Conservation (phyloP, 1,140 invertebrate species). For the Leptoteleia sp. region DNA sequence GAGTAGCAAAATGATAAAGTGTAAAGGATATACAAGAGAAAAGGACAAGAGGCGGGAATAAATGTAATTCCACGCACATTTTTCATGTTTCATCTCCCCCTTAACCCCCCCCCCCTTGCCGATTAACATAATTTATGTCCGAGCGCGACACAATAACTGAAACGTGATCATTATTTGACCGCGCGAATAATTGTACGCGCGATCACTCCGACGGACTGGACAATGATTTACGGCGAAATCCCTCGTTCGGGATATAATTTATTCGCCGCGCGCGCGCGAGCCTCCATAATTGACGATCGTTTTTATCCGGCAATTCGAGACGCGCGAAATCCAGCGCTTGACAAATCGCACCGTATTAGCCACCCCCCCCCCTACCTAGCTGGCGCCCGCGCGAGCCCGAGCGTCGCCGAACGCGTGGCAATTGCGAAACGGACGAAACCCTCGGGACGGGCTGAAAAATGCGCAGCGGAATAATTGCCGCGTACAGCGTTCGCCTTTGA, state of each 20-base stretch:
- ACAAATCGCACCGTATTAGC: conserved; percentile 20
- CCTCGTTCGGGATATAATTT: conserved; percentile 35
- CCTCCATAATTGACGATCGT: conserved; percentile 19
- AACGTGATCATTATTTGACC: conserved; percentile 62
- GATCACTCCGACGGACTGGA: conserved; percentile 33
- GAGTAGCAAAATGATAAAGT: too few relatives aligned
- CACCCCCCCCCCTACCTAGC: background rate
- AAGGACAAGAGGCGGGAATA: too few relatives aligned
- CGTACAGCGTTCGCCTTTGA: conserved; percentile 47
- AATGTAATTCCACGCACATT: background rate
- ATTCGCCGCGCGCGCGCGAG: conserved; percentile 15
- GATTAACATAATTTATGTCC: conserved; percentile 55
- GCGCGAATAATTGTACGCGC: conserved; percentile 35
- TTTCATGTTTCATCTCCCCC: conserved; percentile 19
- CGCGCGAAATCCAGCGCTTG: conserved; percentile 11
- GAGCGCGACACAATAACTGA: conserved; percentile 36
- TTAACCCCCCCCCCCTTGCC: too few relatives aligned
- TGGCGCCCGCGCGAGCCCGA: too few relatives aligned
- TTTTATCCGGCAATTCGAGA: conserved; percentile 19
- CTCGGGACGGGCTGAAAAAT: too few relatives aligned
- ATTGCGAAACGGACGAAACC: too few relatives aligned
- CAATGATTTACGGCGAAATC: conserved; percentile 45
- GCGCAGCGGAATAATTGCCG: conserved; percentile 41
- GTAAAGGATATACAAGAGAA: too few relatives aligned
- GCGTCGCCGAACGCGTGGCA: too few relatives aligned